Base-by-base conservation (phyloP, 1,140 invertebrate species). In the Trypoxylus dichotomus region DNA sequence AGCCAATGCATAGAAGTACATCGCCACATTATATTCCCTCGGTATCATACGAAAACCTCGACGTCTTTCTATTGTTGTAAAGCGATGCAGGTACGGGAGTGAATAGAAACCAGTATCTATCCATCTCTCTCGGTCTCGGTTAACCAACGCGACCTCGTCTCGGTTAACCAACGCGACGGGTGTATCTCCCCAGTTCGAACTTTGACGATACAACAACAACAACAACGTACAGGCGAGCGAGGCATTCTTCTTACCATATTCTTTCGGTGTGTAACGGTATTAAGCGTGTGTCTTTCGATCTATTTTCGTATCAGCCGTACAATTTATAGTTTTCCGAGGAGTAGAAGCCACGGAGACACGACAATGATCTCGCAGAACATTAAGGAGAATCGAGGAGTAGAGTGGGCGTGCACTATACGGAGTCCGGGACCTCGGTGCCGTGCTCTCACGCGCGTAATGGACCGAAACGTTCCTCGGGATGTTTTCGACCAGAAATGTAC, bases 31-130 rank as follows among this genome's bases (percentile, higher is more conserved):
- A 37, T 37, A 37, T 37, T 37, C 32, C 5, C 32, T n/a, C n/a
- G 6, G 5, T 54, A 19, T 54, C 19, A 54, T 54, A 54, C 19
- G 47, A 19, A 54, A 54, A 19, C 47, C 47, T 7, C 47, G 47
- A 54, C 19, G 15, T 54, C 47, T 54, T 19, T 54, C 19, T 54
- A n/a, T n/a, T 54, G 47, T 54, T 54, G 47, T 5, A 37, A 5
- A 37, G 32, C 47, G 19, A 54, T 19, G 15, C 47, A 54, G 47
- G 47, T 54, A 54, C 47, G 19, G 7, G n/a, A 54, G 19, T 54
- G 47, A 54, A 54, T 54, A 54, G 47, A 54, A 54, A 54, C 47
- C 47, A 54, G 19, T 54, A 54, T 54, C 47, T 54, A 54, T 54
- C 47, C 47, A 54, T 54, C 47, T 19, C 13, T 19, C 15, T 54